These are phyloP conservation scores for Poeciliopsis paucimaculata DNA, from an alignment of 2,797 vertebrate species.

Conservation along the genomic window DNA sequence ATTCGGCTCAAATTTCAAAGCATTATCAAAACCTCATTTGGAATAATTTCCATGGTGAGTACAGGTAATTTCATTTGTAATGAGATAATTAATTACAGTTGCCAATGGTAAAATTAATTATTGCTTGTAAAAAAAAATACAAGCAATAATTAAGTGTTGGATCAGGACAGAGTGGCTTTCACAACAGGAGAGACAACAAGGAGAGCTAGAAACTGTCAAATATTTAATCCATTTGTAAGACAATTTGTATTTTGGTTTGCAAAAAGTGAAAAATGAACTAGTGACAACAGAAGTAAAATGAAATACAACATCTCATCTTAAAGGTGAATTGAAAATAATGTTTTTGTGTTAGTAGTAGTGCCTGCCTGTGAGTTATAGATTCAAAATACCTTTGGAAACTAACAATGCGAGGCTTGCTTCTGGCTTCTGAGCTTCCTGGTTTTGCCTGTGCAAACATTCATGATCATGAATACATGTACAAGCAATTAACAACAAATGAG, in stretches of 20 bases:
- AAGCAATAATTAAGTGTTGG: background rate
- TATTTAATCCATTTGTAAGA: slow-evolving; percentile 47
- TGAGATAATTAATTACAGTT: slow-evolving; percentile 79
- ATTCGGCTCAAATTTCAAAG: slow-evolving; percentile 58
- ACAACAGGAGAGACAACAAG: slow-evolving; percentile 36
- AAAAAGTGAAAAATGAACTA: slow-evolving; percentile 71
- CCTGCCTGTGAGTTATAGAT: slow-evolving; percentile 49
- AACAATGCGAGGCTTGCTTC: slow-evolving; percentile 48
- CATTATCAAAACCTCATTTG: slow-evolving; percentile 64
- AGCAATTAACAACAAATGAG: background rate
- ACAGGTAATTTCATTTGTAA: slow-evolving; percentile 73
- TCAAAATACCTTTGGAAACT: slow-evolving; percentile 34
- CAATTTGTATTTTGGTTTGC: slow-evolving; percentile 35
- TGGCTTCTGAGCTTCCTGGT: background rate
- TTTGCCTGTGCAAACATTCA: slow-evolving; percentile 8
- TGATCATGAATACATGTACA: background rate
- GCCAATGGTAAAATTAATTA: slow-evolving; percentile 71
- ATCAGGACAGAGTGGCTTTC: slow-evolving; percentile 22
- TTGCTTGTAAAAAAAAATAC: slow-evolving; percentile 40
- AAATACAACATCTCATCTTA: slow-evolving; percentile 47
- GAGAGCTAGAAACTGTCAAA: slow-evolving; percentile 42
- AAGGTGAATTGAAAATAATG: slow-evolving; percentile 48
- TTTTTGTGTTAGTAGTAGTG: slow-evolving; percentile 40
- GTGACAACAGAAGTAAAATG: slow-evolving; percentile 54
- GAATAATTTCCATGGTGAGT: slow-evolving; percentile 73